A percentile compares a stretch with the other conserved stretches of the same genome.
phyloP scores from a whole-genome alignment of 2,888 invertebrate genomes.

The Holacanthella duospinosa region DNA sequence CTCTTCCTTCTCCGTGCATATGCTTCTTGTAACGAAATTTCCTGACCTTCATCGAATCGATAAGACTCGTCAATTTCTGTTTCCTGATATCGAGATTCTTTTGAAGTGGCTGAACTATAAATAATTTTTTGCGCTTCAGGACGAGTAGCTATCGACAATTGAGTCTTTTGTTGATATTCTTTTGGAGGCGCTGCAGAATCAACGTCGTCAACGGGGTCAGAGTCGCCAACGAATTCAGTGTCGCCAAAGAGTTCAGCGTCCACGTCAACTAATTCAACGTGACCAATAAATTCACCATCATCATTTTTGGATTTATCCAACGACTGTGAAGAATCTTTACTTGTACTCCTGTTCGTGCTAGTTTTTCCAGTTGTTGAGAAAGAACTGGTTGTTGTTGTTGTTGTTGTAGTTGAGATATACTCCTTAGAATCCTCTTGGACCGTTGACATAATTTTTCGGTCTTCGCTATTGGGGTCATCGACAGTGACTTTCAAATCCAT shows the following conservation, averaged over 20 bases:
- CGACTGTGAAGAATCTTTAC: no score
- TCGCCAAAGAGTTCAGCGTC: no score
- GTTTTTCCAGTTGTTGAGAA: neutral
- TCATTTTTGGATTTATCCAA: no score
- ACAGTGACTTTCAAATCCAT: no score
- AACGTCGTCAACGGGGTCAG: neutral
- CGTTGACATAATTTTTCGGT: neutral
- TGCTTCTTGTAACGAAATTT: neutral
- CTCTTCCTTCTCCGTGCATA: slow-evolving; percentile 1
- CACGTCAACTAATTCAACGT: neutral
- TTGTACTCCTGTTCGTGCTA: neutral
- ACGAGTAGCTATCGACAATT: no score
- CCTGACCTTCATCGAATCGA: neutral
- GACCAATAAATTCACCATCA: neutral
- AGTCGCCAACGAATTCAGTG: neutral
- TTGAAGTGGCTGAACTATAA: neutral
- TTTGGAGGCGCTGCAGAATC: neutral
- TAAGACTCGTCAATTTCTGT: neutral
- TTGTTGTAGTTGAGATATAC: neutral
- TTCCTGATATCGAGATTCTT: neutral
- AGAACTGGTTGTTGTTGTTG: neutral
- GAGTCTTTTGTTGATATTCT: neutral
- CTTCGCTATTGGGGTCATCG: neutral
- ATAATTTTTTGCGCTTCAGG: neutral
- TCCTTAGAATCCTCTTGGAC: neutral